Evolutionary conservation across 2,113 vertebrate genomes (phyloP), one percentile per base, ranked within the genome.

Genomic region (Ictalurus punctatus): DNA sequence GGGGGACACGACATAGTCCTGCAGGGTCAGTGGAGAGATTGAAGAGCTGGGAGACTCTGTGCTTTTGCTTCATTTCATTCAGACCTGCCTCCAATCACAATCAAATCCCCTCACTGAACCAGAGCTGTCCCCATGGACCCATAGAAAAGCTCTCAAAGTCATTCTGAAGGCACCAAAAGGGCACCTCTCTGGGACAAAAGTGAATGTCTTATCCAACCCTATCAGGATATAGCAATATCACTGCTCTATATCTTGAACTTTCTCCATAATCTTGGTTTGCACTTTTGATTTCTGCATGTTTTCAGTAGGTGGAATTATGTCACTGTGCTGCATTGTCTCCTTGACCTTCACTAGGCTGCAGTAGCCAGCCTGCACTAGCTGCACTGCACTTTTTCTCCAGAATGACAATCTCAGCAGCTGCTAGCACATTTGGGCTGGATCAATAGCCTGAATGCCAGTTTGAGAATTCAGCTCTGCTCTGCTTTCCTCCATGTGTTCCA

Each of bases 91-190:
- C 44, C 81, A 89, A 59, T 92, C 89, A 92, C 83, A 84, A 88
- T 91, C 54, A 87, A 90, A 90, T 87, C 91, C 90, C 86, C 23
- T 69, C 76, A 86, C 65, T 83, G 52, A 67, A 61, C 87, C 82
- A 7, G 56, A 61, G 30, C 74, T 12, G 83, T 85, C 89, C 87
- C 90, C 34, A 78, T 30, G 74, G 86, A 92, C 76, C 85, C 52
- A 23, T 30, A 85, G 30, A 23, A 82, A 88, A 91, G 89, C 85
- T 30, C 67, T 71, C n/a, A 71, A 91, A 92, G 88, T 91, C 90
- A 90, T 91, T 87, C 85, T 61, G 91, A 90, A 91, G 89, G 91
- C 78, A 76, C 86, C 69, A 83, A 58, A 88, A 90, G 52, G 65
- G 90, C 87, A 88, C 80, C 82, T 90, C 86, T 83, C 69, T 73